Base-by-base conservation (phyloP, 2,113 vertebrate genomes). In the Nyctereutes procyonoides region DNA sequence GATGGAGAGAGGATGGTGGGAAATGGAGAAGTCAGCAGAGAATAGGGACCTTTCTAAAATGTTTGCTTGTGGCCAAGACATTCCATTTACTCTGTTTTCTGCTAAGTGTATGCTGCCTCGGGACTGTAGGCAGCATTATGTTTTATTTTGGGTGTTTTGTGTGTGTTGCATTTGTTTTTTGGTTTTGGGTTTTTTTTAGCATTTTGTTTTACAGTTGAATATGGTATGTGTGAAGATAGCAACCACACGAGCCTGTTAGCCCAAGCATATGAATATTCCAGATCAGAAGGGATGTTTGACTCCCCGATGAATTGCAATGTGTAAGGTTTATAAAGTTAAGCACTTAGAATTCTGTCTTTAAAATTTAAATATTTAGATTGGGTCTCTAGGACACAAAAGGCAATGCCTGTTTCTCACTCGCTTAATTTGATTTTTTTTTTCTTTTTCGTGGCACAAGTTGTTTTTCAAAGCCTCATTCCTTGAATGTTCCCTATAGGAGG, bases 401-500 rank as follows among this genome's bases (percentile, higher is more conserved):
- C 17, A n/a, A 81, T 76, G 85, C 53, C 32, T 95, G 92, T 60
- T 73, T 96, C 90, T 98, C 43, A 26, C 95, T 95, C 60, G 24
- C 76, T 97, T 98, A 95, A 98, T 98, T 97, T 95, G 92, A 97
- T 97, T 96, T 93, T 82, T 88, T n/a, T 28, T 81, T 71, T 48
- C 17, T 20, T 96, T 98, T 97, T 92, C 51, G 84, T 89, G 89
- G 53, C 91, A 51, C 97, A 48, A 1, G 0, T 95, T 98, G 97
- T 94, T 97, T 98, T 97, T 96, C 94, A 97, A 93, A 97, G 77
- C 74, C 82, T 90, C 90, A 1, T 98, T 98, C 89, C 92, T 98
- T 82, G 79, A 98, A 97, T 93, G 65, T 96, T 98, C 98, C 97
- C 97, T 96, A 97, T 94, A 97, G 98, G 91, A 98, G 93, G 97